Conservation (phyloP, 2,797 vertebrate genomes). For the Pseudochirops corinnae region DNA sequence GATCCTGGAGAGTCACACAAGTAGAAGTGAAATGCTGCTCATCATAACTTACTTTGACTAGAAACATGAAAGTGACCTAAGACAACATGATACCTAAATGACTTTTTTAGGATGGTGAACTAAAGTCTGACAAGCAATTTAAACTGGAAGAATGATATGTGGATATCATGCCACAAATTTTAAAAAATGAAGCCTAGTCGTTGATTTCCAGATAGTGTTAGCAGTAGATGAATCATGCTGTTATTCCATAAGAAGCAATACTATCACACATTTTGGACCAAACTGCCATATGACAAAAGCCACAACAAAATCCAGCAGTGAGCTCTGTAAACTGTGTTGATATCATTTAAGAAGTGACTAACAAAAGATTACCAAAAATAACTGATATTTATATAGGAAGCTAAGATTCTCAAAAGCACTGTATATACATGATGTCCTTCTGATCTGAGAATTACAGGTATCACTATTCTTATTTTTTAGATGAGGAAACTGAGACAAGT, state of each 20-base stretch:
- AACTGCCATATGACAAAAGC: not conserved
- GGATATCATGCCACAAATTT: not conserved
- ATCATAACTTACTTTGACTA: not conserved
- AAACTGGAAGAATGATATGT: not conserved
- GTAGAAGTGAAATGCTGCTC: rapidly evolving
- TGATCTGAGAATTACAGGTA: not conserved
- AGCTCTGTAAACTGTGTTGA: constrained; percentile 5
- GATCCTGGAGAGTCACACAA: not conserved
- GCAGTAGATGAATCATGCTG: not conserved
- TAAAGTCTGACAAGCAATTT: not conserved
- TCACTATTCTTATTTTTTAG: not conserved
- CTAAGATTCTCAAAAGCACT: not conserved
- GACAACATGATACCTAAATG: too few relatives aligned
- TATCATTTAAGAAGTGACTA: not conserved
- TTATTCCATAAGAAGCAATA: not conserved
- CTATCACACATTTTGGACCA: not conserved
- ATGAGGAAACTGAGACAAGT: not conserved
- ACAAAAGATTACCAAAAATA: not conserved
- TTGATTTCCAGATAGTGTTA: not conserved
- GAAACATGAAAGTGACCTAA: not conserved
- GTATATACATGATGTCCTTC: not conserved
- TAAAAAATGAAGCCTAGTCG: not conserved
- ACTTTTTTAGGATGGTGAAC: not conserved
- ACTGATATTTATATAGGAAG: not conserved
- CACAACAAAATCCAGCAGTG: not conserved